A percentile compares a stretch with the other conserved stretches of the same genome.
Conservation (phyloP, 2,797 vertebrate species). For the Cuniculus paca region DNA sequence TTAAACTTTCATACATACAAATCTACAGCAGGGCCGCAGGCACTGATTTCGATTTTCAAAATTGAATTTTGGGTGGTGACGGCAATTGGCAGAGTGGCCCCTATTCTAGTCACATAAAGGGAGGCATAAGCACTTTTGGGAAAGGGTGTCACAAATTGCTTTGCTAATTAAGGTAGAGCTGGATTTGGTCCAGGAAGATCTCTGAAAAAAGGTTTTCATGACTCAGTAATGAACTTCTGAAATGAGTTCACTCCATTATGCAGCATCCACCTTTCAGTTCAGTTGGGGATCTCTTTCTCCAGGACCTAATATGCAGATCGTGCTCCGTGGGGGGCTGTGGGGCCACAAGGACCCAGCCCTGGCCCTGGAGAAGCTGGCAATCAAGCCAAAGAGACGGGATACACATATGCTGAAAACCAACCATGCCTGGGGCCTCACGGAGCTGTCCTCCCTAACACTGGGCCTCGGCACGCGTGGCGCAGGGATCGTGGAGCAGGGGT, state of each 20-base stretch:
- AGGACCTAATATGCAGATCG: slow-evolving; percentile 18
- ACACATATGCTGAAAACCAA: fast-evolving
- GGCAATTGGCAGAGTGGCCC: slow-evolving; percentile 74
- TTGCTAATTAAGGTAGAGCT: slow-evolving; percentile 80
- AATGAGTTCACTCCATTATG: slow-evolving; percentile 59
- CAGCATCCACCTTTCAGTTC: slow-evolving; percentile 27
- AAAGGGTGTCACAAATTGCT: slow-evolving; percentile 74
- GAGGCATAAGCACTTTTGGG: slow-evolving; percentile 72
- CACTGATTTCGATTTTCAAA: slow-evolving; percentile 84
- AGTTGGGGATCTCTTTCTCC: background rate
- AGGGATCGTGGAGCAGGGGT: too few species aligned
- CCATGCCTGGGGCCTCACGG: background rate
- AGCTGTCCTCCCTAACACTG: background rate
- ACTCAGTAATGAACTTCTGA: slow-evolving; percentile 70
- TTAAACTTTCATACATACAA: slow-evolving; percentile 83
- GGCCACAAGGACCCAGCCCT: background rate
- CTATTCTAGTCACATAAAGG: slow-evolving; percentile 78
- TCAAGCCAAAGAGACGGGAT: background rate
- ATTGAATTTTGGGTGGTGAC: slow-evolving; percentile 81
- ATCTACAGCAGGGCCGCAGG: slow-evolving; percentile 80
- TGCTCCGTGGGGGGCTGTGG: background rate
- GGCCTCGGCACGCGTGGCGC: background rate
- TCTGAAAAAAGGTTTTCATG: slow-evolving; percentile 45
- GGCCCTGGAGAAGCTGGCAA: background rate
- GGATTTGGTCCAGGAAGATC: slow-evolving; percentile 72